Evolutionary conservation across 2,888 invertebrate species (phyloP), one percentile per base, ranked within the genome.

Genomic region (Epirrhoe tristata): DNA sequence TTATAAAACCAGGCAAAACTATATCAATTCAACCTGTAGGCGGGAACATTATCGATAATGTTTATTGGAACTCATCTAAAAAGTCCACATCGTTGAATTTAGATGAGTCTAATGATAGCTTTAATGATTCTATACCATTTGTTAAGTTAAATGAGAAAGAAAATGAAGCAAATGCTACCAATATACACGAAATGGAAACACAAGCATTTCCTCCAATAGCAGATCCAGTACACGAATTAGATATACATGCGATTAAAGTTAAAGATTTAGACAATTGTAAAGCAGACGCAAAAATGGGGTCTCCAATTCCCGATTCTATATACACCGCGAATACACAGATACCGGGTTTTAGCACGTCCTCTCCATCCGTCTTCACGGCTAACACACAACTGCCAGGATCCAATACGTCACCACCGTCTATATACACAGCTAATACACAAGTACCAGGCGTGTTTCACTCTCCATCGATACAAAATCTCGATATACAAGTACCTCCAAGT

Each of bases 1-100:
- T 85, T 64, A 77, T 87, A 61, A 91, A 89, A 77, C 78, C 83
- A 55, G 80, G 77, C 3, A 89, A 83, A 76, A 80, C 83, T 50
- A 78, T 86, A 72, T 75, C 83, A 14, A 84, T 86, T 59, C 83
- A 85, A 70, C 81, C 86, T n/a, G 68, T 87, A 14, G 86, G 82
- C 12, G 76, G 81, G 12, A 83, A 84, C 51, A 86, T 85, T 77
- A 86, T 86, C 67, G 84, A 89, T 63, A 87, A 84, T 73, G 73
- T 85, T n/a, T 87, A 79, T 62, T 87, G 85, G 83, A 87, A 79
- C 66, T 86, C 89, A n/a, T 81, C 87, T 14, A 89, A 83, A 72
- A 87, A 81, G 71, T 90, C 91, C 1, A 80, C 82, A 50, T 87
- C 90, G 2, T 74, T 86, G 59, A 81, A 76, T 72, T 79, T 84